A percentile compares a stretch with the other conserved stretches of the same genome.
These are phyloP conservation scores for Cricetomys ansorgei DNA, from an alignment of 2,113 vertebrate species.

Conservation along the genomic window DNA sequence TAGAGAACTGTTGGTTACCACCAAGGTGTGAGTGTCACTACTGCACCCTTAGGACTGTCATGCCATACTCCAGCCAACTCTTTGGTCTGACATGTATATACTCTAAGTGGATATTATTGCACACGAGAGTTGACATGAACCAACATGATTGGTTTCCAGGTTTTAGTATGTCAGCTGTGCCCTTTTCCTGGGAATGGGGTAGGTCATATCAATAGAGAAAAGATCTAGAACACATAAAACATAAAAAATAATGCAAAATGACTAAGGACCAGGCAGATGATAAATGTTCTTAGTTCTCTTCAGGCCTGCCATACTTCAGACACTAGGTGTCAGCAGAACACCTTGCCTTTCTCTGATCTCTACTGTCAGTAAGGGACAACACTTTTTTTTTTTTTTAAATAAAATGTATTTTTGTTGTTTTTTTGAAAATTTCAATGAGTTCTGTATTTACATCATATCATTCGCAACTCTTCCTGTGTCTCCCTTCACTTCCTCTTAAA, in stretches of 20 bases:
- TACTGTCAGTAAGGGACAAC: no score
- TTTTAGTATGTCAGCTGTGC: background rate
- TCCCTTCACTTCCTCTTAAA: background rate
- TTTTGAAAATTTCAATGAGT: background rate
- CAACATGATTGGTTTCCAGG: background rate
- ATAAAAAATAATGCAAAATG: background rate
- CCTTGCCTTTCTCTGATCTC: background rate
- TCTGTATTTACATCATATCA: background rate
- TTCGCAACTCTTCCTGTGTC: background rate
- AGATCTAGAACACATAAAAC: background rate
- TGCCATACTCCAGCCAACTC: background rate
- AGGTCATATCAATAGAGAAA: background rate
- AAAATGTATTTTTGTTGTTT: background rate
- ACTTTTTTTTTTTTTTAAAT: background rate
- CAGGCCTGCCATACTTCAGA: background rate
- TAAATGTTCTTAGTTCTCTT: background rate
- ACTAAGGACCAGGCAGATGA: background rate
- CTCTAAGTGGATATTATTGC: background rate
- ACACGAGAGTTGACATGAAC: background rate
- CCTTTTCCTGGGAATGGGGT: background rate
- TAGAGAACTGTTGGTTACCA: background rate
- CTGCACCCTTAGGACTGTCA: background rate
- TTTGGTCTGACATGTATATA: background rate
- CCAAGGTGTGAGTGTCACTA: background rate
- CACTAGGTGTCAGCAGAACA: constrained; percentile 28